Evolutionary conservation across 2,797 vertebrate genomes (phyloP), one percentile per base, ranked within the genome.

Genomic region (Schizopygopsis pylzovi): DNA sequence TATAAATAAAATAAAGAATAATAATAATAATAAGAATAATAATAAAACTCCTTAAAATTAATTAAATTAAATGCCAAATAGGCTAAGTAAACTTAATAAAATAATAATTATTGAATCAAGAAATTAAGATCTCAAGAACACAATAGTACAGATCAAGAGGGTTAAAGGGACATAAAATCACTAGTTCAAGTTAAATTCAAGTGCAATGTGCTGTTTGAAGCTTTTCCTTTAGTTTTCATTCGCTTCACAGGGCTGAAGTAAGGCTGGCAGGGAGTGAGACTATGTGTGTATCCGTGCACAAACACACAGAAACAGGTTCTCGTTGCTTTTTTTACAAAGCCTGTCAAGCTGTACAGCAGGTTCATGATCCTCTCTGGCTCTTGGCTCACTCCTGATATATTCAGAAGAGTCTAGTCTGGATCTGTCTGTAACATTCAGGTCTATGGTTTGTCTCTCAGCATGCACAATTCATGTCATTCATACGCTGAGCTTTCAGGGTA

Each of bases 271-370:
- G 25, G 10, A 61, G 54, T 47, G 39, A 33, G 22, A 49, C 39
- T 72, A 39, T 12, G 72, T 33, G 13, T 22, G 18, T 25, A 67
- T 82, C 79, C 70, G 56, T n/a, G 39, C 76, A 80, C 77, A 80
- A 39, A 87, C 7, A 39, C 15, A 39, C 16, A n/a, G 20, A 20
- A 67, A 39, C 39, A 68, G 41, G 25, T 61, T 45, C 65, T 37
- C 45, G 61, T 33, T 72, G 45, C 52, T 84, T 81, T 84, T 84
- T 84, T 76, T 84, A 76, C 82, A 37, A 76, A 75, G 39, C 68
- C 70, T 87, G 77, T 79, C 84, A 75, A 78, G 33, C 73, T 63
- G 6, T 65, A 83, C 75, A 83, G 16, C 65, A 79, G 22, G 72
- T 79, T 72, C n/a, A 71, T 61, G 72, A 78, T 82, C n/a, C 28